phyloP scores from a whole-genome alignment of 2,113 vertebrate species.

The Lophura nycthemera region DNA sequence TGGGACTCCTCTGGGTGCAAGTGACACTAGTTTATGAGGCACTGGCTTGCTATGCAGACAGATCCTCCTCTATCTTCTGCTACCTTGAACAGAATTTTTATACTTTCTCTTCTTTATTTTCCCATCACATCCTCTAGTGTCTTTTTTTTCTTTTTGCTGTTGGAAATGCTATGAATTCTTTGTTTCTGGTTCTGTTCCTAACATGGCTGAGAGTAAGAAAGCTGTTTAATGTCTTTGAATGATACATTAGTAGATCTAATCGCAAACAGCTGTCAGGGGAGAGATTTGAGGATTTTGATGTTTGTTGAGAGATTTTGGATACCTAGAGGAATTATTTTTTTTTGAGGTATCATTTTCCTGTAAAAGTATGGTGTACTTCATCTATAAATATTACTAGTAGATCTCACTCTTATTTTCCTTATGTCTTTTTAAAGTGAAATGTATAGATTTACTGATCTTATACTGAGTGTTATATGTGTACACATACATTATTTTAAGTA shows the following conservation, averaged over 20 bases:
- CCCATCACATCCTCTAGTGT: accelerated
- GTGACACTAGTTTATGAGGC: background rate
- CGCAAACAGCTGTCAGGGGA: background rate
- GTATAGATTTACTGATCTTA: background rate
- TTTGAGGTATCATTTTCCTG: background rate
- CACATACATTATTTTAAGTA: background rate
- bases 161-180: background rate
- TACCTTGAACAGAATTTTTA: background rate
- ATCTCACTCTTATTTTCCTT: background rate
- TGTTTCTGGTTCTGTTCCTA: background rate
- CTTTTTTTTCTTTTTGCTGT: background rate
- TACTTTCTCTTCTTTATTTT: background rate
- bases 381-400: background rate
- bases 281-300: background rate
- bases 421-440: background rate
- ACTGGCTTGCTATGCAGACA: accelerated
- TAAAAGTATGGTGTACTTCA: background rate
- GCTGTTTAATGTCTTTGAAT: background rate
- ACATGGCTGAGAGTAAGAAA: background rate
- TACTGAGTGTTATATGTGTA: background rate
- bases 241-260: background rate
- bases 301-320: background rate
- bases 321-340: background rate
- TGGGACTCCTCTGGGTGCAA: background rate
- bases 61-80: background rate